Evolutionary conservation across 2,113 vertebrate genomes (phyloP), one percentile per base, ranked within the genome.

Genomic region (Macrotus californicus): DNA sequence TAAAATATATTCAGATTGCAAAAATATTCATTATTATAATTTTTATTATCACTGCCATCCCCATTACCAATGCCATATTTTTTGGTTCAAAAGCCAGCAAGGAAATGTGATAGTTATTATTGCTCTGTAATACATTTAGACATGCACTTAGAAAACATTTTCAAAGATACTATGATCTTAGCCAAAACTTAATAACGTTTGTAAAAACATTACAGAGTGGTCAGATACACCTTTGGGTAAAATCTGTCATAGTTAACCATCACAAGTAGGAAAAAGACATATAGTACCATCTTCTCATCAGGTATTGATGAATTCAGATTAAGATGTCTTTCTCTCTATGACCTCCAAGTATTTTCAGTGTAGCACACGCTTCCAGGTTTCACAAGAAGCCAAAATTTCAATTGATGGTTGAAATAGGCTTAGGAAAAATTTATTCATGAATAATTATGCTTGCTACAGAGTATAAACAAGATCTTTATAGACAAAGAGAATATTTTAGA

Each of bases 381-480:
- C 31, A 73, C 5, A 59, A 22, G 36, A 67, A 66, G 10, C 48
- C 10, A 48, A 8, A 81, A 46, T 72, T 66, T 69, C 52, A 93
- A 54, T 0, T 94, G 75, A 41, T 94, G 70, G 10, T 56, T 59
- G 41, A 81, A 66, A 64, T 1, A 50, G 16, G 22, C 14, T 66
- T 94, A 91, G 67, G 50, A 81, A 75, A 26, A 90, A 81, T 52
- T 84, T 95, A 66, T 56, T 93, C 75, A 46, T 93, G 66, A 73
- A 69, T 69, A n/a, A 54, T 41, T 87, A 5, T 52, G 34, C 66
- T 31, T 79, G 31, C 39, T 84, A 48, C 1, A 89, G 26, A 90
- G n/a, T 21, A 64, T 61, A 66, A 87, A 61, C 15, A 54, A 31
- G 5, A 64, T 50, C 83, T 87, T 95, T 83, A 56, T 50, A 64